Evolutionary conservation across 2,888 invertebrate genomes (phyloP).

Genomic region (Nomada hirtipes): DNA sequence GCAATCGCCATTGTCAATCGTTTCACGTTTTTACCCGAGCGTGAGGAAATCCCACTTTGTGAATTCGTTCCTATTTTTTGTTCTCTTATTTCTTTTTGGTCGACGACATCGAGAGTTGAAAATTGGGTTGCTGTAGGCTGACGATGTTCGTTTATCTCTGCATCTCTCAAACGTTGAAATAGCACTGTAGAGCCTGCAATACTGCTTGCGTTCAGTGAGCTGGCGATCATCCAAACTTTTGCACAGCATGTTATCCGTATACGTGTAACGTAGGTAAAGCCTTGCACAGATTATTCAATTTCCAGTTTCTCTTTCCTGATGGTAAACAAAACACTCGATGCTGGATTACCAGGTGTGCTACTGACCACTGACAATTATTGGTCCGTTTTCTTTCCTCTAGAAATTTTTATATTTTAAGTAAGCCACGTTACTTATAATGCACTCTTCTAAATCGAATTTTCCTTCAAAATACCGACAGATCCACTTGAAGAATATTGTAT

Average conservation of each 20-base stretch:
- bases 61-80: not conserved
- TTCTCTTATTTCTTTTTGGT: conserved; percentile 4
- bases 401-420: no score
- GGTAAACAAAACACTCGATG: not conserved
- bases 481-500: no score
- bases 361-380: not conserved
- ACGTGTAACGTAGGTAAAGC: not conserved
- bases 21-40: not conserved
- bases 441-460: no score
- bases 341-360: not conserved
- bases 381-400: not conserved
- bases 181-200: conserved; percentile 40
- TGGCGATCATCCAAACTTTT: conserved; percentile 22
- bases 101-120: conserved; percentile 28
- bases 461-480: no score
- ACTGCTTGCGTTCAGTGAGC: conserved; percentile 29
- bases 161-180: conserved; percentile 42
- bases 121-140: conserved; percentile 51
- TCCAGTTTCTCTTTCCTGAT: no score
- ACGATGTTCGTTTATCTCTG: conserved; percentile 35
- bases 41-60: conserved; percentile 11
- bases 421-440: no score
- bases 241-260: conserved; percentile 3
- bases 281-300: conserved; percentile 8
- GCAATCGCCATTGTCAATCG: not conserved